Evolutionary conservation across 2,113 vertebrate species (phyloP).

Genomic region (Leptodactylus fuscus): DNA sequence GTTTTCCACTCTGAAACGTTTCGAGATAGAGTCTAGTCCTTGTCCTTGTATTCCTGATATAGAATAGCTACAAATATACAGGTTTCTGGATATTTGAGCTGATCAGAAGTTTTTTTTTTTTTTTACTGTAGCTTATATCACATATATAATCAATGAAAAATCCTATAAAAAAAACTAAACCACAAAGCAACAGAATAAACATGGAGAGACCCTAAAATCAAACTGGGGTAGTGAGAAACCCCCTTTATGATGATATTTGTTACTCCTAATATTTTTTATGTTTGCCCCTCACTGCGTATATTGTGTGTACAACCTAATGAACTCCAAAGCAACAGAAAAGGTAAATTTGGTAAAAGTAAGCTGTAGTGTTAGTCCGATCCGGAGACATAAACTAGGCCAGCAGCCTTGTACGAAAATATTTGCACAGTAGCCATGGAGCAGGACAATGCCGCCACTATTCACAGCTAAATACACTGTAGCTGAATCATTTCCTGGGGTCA

Average conservation of each 20-base stretch:
- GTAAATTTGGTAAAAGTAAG: not conserved
- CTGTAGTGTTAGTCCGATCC: not conserved
- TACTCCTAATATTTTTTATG: no score
- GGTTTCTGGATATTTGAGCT: not conserved
- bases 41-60: not conserved
- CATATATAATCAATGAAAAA: no score
- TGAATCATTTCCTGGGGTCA: not conserved
- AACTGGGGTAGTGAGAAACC: not conserved
- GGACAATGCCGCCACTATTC: not conserved
- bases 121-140: no score
- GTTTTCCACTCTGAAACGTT: not conserved
- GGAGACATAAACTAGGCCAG: not conserved
- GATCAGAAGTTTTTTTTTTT: not conserved
- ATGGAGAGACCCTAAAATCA: not conserved
- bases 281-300: not conserved
- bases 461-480: not conserved
- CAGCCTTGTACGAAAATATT: slow-evolving; percentile 22
- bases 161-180: no score
- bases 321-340: not conserved
- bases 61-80: not conserved
- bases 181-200: not conserved
- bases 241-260: no score
- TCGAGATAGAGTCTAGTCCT: not conserved
- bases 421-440: slow-evolving; percentile 13
- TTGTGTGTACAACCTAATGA: not conserved